Evolutionary conservation across 2,888 invertebrate genomes (phyloP), one percentile per base, ranked within the genome.

Genomic region (Alviniconcha strummeri): DNA sequence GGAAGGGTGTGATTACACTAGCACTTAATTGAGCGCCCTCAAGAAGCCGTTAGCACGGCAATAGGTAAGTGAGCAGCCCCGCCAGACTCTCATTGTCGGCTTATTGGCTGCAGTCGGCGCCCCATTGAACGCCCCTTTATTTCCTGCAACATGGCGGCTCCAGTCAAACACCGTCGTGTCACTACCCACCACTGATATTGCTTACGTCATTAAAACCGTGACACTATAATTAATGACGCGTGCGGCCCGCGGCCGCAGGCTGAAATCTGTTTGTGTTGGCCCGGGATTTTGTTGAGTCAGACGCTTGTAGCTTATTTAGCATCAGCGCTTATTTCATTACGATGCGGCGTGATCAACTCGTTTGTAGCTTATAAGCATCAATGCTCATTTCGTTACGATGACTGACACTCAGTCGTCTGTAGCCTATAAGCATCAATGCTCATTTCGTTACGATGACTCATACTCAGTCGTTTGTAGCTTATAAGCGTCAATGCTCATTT

Each of bases 191-290:
- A 36, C 36, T 36, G 36, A 82, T 82, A 75, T 82, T 82, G 74
- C 76, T 76, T 17, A 55, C 55, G 82, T 82, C 82, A 76, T 82
- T 82, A 82, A 74, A 60, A 64, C n/a, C 64, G 76, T 82, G 82
- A 82, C 82, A 82, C 82, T 74, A 64, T 82, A 82, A 82, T 82
- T 82, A 76, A 82, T 82, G 82, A 82, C 55, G 82, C 17, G 11
- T 54, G 55, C 13, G 13, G 67, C n/a, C n/a, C 13, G 9, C 13
- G 9, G 8, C 13, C 60, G 8, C 60, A 8, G 60, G 4, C 60
- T 8, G 60, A 4, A 60, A 13, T 60, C 60, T 60, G 60, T 60
- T 60, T 13, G 9, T 60, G 60, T 36, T 36, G 36, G 36, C 36
- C 36, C 36, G 60, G 60, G 13, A 60, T 60, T 13, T 1, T 60